A percentile compares a stretch with the other conserved stretches of the same genome.
Conservation (phyloP, 2,113 vertebrate genomes). For the Nothocercus julius region DNA sequence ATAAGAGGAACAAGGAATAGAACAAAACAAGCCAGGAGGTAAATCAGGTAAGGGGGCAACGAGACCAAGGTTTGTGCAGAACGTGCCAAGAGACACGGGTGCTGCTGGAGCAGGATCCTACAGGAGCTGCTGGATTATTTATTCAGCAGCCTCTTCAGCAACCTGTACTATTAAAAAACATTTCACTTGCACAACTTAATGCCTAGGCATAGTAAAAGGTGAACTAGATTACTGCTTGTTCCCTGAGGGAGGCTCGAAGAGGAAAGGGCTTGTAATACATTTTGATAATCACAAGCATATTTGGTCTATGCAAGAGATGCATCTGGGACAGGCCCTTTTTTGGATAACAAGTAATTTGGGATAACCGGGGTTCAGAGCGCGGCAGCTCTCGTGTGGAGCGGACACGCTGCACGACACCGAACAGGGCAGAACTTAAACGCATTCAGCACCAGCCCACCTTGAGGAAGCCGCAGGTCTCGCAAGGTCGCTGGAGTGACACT, state of each 20-base stretch:
- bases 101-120: background rate
- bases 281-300: background rate
- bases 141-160: conserved; percentile 36
- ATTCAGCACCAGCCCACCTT: conserved; percentile 30
- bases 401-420: background rate
- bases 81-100: background rate
- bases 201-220: background rate
- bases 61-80: background rate
- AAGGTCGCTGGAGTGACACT: conserved; percentile 33
- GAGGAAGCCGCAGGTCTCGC: background rate
- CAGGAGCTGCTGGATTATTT: background rate
- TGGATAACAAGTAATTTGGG: background rate
- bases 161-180: background rate
- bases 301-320: background rate
- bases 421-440: background rate
- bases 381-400: background rate
- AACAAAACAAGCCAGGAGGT: background rate
- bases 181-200: background rate
- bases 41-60: background rate
- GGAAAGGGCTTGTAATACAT: background rate
- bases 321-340: background rate
- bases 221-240: background rate
- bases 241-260: background rate
- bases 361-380: background rate
- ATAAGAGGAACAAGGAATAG: background rate